Evolutionary conservation across 2,888 invertebrate species (phyloP), one percentile per base, ranked within the genome.

Genomic region (Aleiodes alternator): DNA sequence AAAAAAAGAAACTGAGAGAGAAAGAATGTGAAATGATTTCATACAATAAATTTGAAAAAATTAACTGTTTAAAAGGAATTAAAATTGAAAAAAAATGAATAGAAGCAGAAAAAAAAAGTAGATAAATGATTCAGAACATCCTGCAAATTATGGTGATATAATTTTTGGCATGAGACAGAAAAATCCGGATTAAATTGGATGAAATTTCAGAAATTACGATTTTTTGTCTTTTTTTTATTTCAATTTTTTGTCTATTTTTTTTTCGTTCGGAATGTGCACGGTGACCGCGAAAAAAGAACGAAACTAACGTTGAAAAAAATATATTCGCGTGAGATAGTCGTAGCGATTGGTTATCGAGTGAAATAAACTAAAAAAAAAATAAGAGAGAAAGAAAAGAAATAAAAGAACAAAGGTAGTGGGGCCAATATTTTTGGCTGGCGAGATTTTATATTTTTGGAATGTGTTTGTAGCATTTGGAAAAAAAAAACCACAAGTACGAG

Each of bases 391-490:
- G 43, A 43, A 8, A 43, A 43, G 43, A 43, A 43, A 43, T 43
- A 43, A 31, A 51, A 5, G 14, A 51, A 43, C 7, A 2, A 34
- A 23, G 73, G 69, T 57, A 59, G 82, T 84, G 83, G 81, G 84
- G 84, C 84, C 79, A 72, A 80, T 75, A 79, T 88, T 84, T 88
- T 89, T 88, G 89, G 88, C 88, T 89, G 89, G 89, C 87, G 84
- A 86, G 79, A 87, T 89, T 89, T 89, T 89, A 89, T 89, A 89
- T 89, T 89, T 89, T 89, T 89, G 89, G 89, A 87, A 86, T 88
- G 87, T 88, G 87, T 88, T 88, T 86, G 85, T 82, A 83, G 78
- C 83, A 79, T 80, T 23, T 82, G 31, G 34, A 80, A 80, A 77
- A 80, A 69, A 80, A 80, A 76, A 80, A 61, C 59, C 72, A 78